phyloP scores from a whole-genome alignment of 2,797 vertebrate species.

The Thalassophryne amazonica region DNA sequence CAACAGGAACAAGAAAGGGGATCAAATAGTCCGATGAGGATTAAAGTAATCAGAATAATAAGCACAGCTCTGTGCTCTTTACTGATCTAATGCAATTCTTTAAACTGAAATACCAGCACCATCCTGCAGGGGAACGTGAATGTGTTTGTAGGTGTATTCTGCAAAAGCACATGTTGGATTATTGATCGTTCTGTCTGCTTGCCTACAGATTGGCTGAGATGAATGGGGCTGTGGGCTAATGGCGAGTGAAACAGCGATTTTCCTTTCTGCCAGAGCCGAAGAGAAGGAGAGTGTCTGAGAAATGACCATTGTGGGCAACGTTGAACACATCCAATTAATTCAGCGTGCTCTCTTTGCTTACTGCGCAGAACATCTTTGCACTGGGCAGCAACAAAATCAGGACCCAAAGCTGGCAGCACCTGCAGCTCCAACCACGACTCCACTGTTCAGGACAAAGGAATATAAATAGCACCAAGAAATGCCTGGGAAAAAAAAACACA shows the following conservation, averaged over 20 bases:
- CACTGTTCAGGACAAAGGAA: too few species aligned
- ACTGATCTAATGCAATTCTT: background rate
- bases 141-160: slow-evolving; percentile 1
- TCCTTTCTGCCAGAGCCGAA: slow-evolving; percentile 31
- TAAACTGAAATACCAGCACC: background rate
- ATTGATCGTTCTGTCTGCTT: slow-evolving; percentile 31
- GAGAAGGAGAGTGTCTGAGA: slow-evolving; percentile 15
- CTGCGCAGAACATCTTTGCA: too few species aligned
- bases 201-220: slow-evolving; percentile 29
- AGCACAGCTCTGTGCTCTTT: too few species aligned
- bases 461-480: too few species aligned
- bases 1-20: too few species aligned
- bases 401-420: too few species aligned
- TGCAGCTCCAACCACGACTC: too few species aligned
- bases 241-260: slow-evolving; percentile 28
- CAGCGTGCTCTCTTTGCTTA: background rate
- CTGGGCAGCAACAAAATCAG: background rate
- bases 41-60: too few species aligned
- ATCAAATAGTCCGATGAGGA: too few species aligned
- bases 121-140: background rate
- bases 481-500: too few species aligned
- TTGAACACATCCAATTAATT: slow-evolving; percentile 38
- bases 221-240: slow-evolving; percentile 27
- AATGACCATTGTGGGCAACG: slow-evolving; percentile 31
- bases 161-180: slow-evolving; percentile 7